phyloP scores from a whole-genome alignment of 2,888 invertebrate genomes.

The Amphimallon solstitiale region DNA sequence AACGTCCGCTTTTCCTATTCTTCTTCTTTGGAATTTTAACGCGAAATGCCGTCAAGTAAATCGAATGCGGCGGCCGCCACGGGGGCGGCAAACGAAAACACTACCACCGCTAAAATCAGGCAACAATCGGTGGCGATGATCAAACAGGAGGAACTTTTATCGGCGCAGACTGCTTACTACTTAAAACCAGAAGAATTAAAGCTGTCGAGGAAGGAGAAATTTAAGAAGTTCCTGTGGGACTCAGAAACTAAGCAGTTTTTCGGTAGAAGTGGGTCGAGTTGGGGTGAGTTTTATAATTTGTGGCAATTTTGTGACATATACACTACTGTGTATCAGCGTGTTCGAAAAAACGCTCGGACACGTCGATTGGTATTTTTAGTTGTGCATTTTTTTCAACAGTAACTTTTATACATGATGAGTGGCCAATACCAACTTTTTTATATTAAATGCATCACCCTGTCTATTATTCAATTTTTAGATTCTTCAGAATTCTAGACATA shows the following conservation, averaged over 20 bases:
- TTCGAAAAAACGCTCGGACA: no score
- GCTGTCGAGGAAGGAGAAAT: conserved; percentile 68
- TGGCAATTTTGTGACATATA: no score
- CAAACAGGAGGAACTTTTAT: conserved; percentile 60
- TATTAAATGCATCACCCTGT: no score
- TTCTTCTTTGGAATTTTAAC: background rate
- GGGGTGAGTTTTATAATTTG: conserved; percentile 76
- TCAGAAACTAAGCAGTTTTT: conserved; percentile 77
- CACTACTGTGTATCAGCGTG: no score
- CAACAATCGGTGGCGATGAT: conserved; percentile 52
- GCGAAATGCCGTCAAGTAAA: conserved; percentile 26
- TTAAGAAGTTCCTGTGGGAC: conserved; percentile 80
- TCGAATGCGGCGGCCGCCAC: background rate
- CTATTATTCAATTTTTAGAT: no score
- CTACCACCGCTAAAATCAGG: conserved; percentile 38
- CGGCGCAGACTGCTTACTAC: conserved; percentile 68
- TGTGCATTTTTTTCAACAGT: no score
- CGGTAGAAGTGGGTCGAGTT: conserved; percentile 81
- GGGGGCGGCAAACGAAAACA: background rate
- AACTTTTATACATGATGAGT: no score
- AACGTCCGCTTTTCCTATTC: no score
- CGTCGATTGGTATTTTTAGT: no score
- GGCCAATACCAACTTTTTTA: no score
- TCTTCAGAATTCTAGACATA: no score
- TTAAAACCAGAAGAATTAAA: conserved; percentile 71